Base-by-base conservation (phyloP, 2,888 invertebrate genomes). In the Cantharis rustica region DNA sequence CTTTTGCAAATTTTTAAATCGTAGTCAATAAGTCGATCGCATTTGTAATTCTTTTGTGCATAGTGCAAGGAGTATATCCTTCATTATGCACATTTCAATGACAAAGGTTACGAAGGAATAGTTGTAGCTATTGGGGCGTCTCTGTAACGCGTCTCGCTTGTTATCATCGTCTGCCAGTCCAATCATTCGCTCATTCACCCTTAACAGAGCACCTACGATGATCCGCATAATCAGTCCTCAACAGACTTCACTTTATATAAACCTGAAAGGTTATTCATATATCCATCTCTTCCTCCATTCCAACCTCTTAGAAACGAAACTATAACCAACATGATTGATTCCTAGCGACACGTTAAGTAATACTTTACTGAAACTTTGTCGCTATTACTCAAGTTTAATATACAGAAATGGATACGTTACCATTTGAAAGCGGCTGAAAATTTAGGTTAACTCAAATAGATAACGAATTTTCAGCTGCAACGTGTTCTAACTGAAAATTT, bases 111-210 rank as follows among this genome's bases (percentile, higher is more conserved):
- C 16, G 71, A 71, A 71, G 75, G 71, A 77, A 61, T 61, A 69
- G 75, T 73, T 75, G 77, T 75, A 76, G 73, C 74, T 68, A 75
- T 73, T 72, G 79, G 75, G 75, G 75, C 78, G 76, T 77, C 79
- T 73, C 81, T 82, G 80, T 79, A 79, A 75, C 77, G 78, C 80
- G 79, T 80, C 78, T 77, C 79, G 79, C 81, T 83, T 82, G 83
- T 83, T 83, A 83, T 83, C 83, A 78, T 71, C 81, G 80, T 80
- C 80, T 80, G 76, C 80, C 83, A 83, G 82, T 75, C 82, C 83
- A 81, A 83, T 83, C 83, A 80, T 75, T 80, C 81, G 82, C 82
- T 81, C 78, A 78, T 82, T 81, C 79, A 75, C 76, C 78, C 76
- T 73, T 69, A 68, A 76, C 75, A 76, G 73, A 71, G 79, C 79